phyloP scores from a whole-genome alignment of 1,140 invertebrate species.

The Lutraria rhynchaena region DNA sequence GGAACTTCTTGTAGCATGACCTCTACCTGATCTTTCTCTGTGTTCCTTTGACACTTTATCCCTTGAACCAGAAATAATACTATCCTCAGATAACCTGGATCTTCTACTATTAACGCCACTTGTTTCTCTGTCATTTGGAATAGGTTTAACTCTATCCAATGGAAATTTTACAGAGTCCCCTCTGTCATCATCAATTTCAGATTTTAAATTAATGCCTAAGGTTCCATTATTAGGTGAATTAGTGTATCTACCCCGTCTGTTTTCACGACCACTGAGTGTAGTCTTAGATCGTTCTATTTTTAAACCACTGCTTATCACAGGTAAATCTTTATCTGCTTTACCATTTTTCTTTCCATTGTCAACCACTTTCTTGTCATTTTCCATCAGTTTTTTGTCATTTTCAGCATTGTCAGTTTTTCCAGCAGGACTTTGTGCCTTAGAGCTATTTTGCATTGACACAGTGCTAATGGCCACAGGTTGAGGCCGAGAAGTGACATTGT shows the following conservation, averaged over 20 bases:
- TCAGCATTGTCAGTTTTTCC: constrained; percentile 42
- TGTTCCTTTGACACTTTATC: background rate
- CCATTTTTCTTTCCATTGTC: constrained; percentile 24
- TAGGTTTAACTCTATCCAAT: constrained; percentile 11
- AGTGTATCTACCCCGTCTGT: constrained; percentile 37
- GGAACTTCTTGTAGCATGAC: background rate
- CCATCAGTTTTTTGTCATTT: background rate
- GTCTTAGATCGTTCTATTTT: constrained; percentile 53
- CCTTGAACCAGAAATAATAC: background rate
- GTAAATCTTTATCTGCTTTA: constrained; percentile 39
- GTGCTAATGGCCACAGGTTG: constrained; percentile 37
- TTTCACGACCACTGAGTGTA: constrained; percentile 9
- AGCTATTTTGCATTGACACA: constrained; percentile 55
- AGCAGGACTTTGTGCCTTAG: background rate
- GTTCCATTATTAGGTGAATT: background rate
- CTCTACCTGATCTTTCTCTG: constrained; percentile 31
- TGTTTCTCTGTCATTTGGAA: constrained; percentile 23
- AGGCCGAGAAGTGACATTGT: background rate
- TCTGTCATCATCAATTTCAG: background rate
- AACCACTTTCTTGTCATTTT: constrained; percentile 1
- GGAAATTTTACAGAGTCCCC: background rate
- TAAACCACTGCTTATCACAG: constrained; percentile 1
- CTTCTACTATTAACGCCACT: background rate
- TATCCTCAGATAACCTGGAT: background rate
- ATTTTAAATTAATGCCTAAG: background rate